Percentiles rank a stretch among this genome's conserved stretches.
Evolutionary conservation across 2,113 vertebrate species (phyloP).

Genomic region (Stegostoma tigrinum): DNA sequence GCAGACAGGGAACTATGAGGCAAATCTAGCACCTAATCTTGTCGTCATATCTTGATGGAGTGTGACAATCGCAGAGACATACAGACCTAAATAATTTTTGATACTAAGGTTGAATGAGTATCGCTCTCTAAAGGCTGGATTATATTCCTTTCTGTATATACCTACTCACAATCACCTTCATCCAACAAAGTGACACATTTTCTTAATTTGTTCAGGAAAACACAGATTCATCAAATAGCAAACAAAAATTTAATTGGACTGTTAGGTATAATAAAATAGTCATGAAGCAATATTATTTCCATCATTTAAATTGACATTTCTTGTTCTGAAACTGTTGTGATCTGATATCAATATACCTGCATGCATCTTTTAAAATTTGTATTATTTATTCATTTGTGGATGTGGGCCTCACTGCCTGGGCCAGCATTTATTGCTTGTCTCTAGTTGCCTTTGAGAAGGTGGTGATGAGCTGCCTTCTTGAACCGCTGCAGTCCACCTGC

Average conservation of each 20-base stretch:
- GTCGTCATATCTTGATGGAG: neutral
- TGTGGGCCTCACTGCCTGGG: no score
- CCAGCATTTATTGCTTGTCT: no score
- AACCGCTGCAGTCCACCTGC: no score
- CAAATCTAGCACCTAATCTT: neutral
- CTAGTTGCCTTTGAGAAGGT: no score
- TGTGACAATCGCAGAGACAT: neutral
- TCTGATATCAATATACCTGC: neutral
- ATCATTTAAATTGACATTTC: neutral
- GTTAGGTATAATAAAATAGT: neutral
- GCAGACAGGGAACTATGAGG: neutral
- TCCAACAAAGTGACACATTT: neutral
- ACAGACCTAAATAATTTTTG: neutral
- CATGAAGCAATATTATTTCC: neutral
- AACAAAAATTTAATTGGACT: neutral
- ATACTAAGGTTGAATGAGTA: constrained; percentile 24
- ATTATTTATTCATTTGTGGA: no score
- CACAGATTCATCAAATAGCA: neutral
- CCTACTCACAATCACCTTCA: neutral
- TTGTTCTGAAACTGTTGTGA: neutral
- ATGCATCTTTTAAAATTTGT: no score
- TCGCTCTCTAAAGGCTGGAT: neutral
- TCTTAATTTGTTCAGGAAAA: neutral
- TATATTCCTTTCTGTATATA: neutral
- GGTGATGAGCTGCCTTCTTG: no score